phyloP scores from a whole-genome alignment of 2,888 invertebrate species.

The Scaptodrosophila latifasciaeformis region DNA sequence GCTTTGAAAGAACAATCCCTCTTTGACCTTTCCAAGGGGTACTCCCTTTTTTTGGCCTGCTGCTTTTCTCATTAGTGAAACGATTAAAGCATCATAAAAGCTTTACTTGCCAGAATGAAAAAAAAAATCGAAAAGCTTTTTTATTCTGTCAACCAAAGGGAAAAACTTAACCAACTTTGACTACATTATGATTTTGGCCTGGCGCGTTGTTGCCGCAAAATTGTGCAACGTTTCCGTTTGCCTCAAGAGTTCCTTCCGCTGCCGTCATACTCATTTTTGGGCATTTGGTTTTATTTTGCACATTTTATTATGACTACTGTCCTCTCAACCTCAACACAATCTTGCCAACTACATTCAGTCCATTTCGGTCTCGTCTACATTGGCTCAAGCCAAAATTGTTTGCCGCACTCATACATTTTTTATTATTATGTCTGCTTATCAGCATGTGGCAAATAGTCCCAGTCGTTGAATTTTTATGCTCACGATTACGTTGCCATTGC shows the following conservation, averaged over 20 bases:
- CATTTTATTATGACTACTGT: slow-evolving; percentile 63
- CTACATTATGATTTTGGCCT: slow-evolving; percentile 54
- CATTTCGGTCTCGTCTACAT: not conserved
- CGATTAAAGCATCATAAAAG: slow-evolving; percentile 55
- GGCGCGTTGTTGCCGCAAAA: slow-evolving; percentile 54
- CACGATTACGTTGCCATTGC: not conserved
- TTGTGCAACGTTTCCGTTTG: slow-evolving; percentile 63
- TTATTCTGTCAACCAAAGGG: no score
- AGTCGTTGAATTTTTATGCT: not conserved
- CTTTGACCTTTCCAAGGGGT: slow-evolving; percentile 42
- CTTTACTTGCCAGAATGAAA: no score
- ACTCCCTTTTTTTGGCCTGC: no score
- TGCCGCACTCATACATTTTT: slow-evolving; percentile 53
- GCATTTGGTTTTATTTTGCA: slow-evolving; percentile 65
- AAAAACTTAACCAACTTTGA: no score
- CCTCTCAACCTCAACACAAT: not conserved
- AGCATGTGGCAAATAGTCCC: slow-evolving; percentile 58
- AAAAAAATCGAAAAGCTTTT: no score
- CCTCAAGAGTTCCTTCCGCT: slow-evolving; percentile 44
- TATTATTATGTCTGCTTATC: slow-evolving; percentile 66
- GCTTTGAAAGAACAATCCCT: slow-evolving; percentile 38
- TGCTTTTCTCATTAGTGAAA: slow-evolving; percentile 64
- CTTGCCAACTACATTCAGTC: slow-evolving; percentile 25
- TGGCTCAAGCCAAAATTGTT: not conserved
- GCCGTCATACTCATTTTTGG: slow-evolving; percentile 47